phyloP scores from a whole-genome alignment of 1,140 invertebrate species.

The Pogonomyrmex californicus region DNA sequence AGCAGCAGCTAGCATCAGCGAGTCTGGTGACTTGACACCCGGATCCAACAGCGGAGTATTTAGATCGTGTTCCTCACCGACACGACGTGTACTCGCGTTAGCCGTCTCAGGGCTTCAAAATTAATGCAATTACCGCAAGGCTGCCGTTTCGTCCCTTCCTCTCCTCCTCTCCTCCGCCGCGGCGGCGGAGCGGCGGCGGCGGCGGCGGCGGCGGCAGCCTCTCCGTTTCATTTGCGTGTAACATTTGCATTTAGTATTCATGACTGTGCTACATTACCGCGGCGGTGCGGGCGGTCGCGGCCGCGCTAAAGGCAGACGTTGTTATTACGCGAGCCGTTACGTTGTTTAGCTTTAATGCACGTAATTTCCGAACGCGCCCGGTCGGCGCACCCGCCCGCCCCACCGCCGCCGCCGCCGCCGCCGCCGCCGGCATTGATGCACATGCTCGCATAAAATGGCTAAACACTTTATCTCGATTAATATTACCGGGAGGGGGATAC shows the following conservation, averaged over 20 bases:
- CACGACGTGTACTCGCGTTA: slow-evolving; percentile 58
- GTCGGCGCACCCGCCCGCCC: background rate
- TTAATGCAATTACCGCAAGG: slow-evolving; percentile 62
- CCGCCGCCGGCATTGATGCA: background rate
- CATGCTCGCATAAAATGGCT: background rate
- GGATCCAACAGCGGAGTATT: slow-evolving; percentile 41
- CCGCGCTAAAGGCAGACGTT: slow-evolving; percentile 24
- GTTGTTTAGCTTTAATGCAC: slow-evolving; percentile 61
- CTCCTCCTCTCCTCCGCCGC: background rate
- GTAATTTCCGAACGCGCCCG: slow-evolving; percentile 59
- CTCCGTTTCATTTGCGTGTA: slow-evolving; percentile 55
- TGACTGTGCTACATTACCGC: slow-evolving; percentile 25
- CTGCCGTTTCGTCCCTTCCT: slow-evolving; percentile 20
- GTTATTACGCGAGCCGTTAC: slow-evolving; percentile 56
- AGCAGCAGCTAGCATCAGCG: too few relatives aligned
- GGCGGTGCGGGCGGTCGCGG: slow-evolving; percentile 23
- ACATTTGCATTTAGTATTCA: slow-evolving; percentile 53
- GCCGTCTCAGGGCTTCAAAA: slow-evolving; percentile 60
- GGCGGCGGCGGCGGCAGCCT: slow-evolving; percentile 13
- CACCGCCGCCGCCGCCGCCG: background rate
- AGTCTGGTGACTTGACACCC: slow-evolving; percentile 31
- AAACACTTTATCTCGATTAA: slow-evolving; percentile 65
- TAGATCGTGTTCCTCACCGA: slow-evolving; percentile 49
- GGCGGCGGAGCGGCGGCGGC: background rate
- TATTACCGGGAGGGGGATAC: background rate